These are phyloP conservation scores for Cerceris rybyensis DNA, from an alignment of 2,888 invertebrate genomes.

Conservation along the genomic window DNA sequence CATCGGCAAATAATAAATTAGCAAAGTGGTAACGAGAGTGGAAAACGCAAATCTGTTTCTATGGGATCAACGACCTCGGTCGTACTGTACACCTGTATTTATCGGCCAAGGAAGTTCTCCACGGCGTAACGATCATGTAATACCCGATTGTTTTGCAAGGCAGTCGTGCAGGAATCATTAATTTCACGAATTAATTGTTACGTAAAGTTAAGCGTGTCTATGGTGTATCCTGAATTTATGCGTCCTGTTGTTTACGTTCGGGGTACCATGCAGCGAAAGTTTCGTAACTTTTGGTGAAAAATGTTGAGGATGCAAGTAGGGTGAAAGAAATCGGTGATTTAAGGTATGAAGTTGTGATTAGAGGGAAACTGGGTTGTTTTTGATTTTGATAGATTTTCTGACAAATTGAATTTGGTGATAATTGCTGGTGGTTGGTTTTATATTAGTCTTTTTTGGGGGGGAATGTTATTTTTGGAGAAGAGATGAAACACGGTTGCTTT, in stretches of 20 bases:
- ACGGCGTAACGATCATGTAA: slow-evolving; percentile 60
- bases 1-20: slow-evolving; percentile 33
- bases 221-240: slow-evolving; percentile 2
- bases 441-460: too few relatives aligned
- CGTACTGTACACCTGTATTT: slow-evolving; percentile 31
- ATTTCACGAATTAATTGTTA: slow-evolving; percentile 45
- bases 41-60: slow-evolving; percentile 49
- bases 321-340: too few relatives aligned
- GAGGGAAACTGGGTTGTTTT: too few relatives aligned
- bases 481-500: too few relatives aligned
- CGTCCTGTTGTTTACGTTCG: background rate
- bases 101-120: slow-evolving; percentile 43
- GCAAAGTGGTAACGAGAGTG: slow-evolving; percentile 41
- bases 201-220: slow-evolving; percentile 16
- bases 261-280: background rate
- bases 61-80: slow-evolving; percentile 50
- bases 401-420: too few relatives aligned
- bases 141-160: slow-evolving; percentile 51
- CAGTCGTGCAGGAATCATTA: slow-evolving; percentile 33
- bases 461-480: too few relatives aligned
- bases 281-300: background rate
- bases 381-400: too few relatives aligned
- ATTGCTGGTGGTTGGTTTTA: too few relatives aligned
- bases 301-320: too few relatives aligned
- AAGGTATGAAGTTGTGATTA: too few relatives aligned